Base-by-base conservation (phyloP, 2,113 vertebrate genomes). In the Corythoichthys intestinalis region DNA sequence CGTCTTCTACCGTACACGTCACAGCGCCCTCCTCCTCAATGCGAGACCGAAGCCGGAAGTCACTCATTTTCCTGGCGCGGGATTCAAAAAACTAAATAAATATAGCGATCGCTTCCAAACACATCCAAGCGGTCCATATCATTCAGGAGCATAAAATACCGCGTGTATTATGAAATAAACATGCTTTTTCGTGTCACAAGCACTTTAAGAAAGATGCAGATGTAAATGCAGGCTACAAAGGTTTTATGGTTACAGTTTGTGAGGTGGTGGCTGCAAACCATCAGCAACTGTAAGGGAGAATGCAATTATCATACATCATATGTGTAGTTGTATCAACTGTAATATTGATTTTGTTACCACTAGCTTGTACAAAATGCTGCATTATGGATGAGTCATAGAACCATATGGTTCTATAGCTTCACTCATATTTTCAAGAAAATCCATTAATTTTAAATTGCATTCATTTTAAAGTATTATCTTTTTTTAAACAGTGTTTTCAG, bases 361-460 rank as follows among this genome's bases (percentile, higher is more conserved):
- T 14, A 63, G 17, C 20, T 20, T 68, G 35, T 66, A 67, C n/a
- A 53, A 62, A 74, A 73, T 35, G 3, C 12, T 70, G 66, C 49
- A 71, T 71, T 68, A 79, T 67, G 73, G 65, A 82, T 81, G 72
- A 72, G 44, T 71, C 50, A 61, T 56, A 37, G 60, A 49, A 72
- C 65, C 57, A 54, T 48, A 76, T 79, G 59, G 41, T 50, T 35
- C 3, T 60, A 14, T 52, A 58, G 9, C 44, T 60, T 56, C 58
- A 47, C n/a, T 41, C 62, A 67, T 63, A 80, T 54, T 34, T 60
- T 12, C 12, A 34, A 17, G 47, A 13, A 77, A 63, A 9, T 7
- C 12, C 34, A 71, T 72, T 70, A 20, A 41, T 69, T 56, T 39
- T 66, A 12, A 44, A 20, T 66, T 73, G 17, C 17, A 7, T 60